A percentile compares a stretch with the other conserved stretches of the same genome.
Conservation (phyloP, 1,140 invertebrate genomes). For the Nasonia vitripennis region DNA sequence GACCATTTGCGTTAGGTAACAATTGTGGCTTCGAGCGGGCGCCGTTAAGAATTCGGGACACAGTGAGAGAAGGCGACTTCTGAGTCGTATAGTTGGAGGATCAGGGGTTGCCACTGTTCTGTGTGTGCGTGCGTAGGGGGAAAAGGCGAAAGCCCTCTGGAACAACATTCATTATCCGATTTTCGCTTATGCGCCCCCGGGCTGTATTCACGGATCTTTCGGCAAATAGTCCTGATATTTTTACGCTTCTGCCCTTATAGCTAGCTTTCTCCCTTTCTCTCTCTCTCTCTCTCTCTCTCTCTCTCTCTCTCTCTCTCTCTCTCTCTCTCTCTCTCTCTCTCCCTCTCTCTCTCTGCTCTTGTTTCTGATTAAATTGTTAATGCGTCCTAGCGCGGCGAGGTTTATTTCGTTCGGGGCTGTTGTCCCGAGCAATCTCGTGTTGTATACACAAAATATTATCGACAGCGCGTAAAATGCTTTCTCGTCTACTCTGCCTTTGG, state of each 20-base stretch:
- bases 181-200: background rate
- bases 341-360: background rate
- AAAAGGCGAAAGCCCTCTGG: background rate
- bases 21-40: background rate
- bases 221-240: conserved; percentile 22
- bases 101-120: background rate
- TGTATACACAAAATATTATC: too few relatives aligned
- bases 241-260: background rate
- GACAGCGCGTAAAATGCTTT: too few relatives aligned
- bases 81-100: background rate
- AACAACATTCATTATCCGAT: conserved; percentile 39
- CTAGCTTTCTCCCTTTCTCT: background rate
- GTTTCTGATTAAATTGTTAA: conserved; percentile 11
- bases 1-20: background rate
- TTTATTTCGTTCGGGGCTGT: background rate
- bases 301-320: background rate
- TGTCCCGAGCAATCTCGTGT: background rate
- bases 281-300: background rate
- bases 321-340: background rate
- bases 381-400: background rate
- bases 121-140: background rate
- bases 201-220: conserved; percentile 9
- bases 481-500: too few relatives aligned
- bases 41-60: background rate
- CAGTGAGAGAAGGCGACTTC: background rate